These are phyloP conservation scores for Sphenodon punctatus DNA, from an alignment of 2,797 vertebrate genomes.

Conservation along the genomic window DNA sequence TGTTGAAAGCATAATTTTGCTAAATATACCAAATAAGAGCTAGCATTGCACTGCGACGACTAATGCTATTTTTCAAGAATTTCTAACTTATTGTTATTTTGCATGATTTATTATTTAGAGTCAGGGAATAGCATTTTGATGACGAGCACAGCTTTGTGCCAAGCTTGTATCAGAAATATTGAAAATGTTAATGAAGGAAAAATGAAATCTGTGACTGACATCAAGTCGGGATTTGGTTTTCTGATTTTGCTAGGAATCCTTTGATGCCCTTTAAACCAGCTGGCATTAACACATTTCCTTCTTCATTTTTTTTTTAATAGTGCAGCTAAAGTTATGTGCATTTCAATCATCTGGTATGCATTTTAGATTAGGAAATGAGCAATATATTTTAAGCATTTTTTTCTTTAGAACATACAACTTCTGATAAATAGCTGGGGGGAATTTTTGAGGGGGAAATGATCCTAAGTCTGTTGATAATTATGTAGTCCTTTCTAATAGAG, in stretches of 20 bases:
- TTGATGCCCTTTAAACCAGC: background rate
- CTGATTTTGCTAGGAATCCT: background rate
- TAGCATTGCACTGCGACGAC: background rate
- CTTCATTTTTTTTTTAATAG: background rate
- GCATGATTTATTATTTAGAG: background rate
- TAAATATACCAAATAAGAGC: background rate
- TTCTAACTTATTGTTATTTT: background rate
- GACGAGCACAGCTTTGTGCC: background rate
- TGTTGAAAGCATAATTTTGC: background rate
- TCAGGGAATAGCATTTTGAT: background rate
- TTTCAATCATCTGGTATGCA: background rate
- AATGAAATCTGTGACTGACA: background rate
- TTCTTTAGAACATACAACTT: background rate
- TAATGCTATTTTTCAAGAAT: background rate
- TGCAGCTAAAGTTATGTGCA: background rate
- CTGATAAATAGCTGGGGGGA: no score
- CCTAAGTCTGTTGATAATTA: no score
- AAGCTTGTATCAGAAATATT: background rate
- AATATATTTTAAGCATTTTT: background rate
- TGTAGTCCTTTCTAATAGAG: no score
- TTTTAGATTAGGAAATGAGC: background rate
- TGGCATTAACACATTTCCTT: background rate
- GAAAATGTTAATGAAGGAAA: background rate
- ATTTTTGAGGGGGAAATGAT: no score
- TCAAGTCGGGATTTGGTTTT: background rate